phyloP scores from a whole-genome alignment of 2,113 vertebrate genomes.

The Leiothrix lutea region DNA sequence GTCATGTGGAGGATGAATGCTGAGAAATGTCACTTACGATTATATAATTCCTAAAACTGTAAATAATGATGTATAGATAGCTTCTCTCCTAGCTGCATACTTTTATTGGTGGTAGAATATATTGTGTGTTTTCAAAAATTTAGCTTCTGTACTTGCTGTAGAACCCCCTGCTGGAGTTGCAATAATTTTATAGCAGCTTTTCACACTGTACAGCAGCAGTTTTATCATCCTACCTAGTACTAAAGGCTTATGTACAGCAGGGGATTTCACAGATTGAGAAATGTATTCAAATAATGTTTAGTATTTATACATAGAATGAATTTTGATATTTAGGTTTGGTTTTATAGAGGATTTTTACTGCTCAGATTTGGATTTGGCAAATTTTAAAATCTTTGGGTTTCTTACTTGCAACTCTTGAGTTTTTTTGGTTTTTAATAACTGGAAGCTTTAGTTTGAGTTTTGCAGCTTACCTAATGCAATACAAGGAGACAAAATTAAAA shows the following conservation, averaged over 20 bases:
- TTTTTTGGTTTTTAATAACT: neutral
- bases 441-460: neutral
- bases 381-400: neutral
- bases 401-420: neutral
- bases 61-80: neutral
- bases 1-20: neutral
- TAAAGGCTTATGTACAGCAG: neutral
- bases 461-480: neutral
- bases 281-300: neutral
- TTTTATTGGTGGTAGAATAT: neutral
- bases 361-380: neutral
- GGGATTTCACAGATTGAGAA: neutral
- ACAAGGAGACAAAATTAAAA: neutral
- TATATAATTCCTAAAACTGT: neutral
- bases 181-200: neutral
- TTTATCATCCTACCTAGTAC: neutral
- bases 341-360: neutral
- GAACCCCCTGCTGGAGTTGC: neutral
- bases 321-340: neutral
- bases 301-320: neutral
- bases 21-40: neutral
- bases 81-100: neutral
- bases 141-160: neutral
- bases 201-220: neutral
- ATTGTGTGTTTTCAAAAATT: neutral